Conservation (phyloP, 30 jellyfish, hydroid and myxozoan species). For the Pelagia noctiluca region DNA sequence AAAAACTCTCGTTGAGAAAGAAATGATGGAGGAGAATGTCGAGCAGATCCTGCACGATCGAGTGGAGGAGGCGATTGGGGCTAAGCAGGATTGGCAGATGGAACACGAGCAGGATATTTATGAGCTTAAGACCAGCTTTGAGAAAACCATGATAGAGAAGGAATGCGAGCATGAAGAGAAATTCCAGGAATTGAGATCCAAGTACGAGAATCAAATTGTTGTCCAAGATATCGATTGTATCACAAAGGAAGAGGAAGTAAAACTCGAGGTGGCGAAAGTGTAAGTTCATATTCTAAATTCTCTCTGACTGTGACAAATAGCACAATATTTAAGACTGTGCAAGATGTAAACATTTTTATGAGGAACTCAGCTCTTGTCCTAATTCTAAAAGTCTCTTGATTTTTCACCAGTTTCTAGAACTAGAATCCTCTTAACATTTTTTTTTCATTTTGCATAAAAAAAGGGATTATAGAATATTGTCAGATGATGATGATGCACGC, state of each 20-base stretch:
- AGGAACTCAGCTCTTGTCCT: too few species aligned
- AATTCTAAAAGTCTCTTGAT: too few species aligned
- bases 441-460: too few species aligned
- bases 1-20: background rate
- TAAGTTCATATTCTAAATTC: background rate
- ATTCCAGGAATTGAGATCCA: constrained; percentile 21
- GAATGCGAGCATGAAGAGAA: constrained; percentile 30
- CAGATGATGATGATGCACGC: too few species aligned
- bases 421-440: too few species aligned
- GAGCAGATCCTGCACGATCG: constrained; percentile 46
- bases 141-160: constrained; percentile 31
- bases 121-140: constrained; percentile 12
- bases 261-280: constrained; percentile 14
- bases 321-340: background rate
- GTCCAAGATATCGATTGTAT: constrained; percentile 31
- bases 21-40: constrained; percentile 26
- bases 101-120: constrained; percentile 26
- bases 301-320: background rate
- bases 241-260: constrained; percentile 18
- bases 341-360: too few species aligned
- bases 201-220: constrained; percentile 40
- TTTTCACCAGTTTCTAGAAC: too few species aligned
- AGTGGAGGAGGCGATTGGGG: constrained; percentile 13
- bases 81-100: constrained; percentile 43
- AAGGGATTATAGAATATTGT: too few species aligned